Conservation (phyloP, 2,797 vertebrate species). For the Eulemur coronatus region DNA sequence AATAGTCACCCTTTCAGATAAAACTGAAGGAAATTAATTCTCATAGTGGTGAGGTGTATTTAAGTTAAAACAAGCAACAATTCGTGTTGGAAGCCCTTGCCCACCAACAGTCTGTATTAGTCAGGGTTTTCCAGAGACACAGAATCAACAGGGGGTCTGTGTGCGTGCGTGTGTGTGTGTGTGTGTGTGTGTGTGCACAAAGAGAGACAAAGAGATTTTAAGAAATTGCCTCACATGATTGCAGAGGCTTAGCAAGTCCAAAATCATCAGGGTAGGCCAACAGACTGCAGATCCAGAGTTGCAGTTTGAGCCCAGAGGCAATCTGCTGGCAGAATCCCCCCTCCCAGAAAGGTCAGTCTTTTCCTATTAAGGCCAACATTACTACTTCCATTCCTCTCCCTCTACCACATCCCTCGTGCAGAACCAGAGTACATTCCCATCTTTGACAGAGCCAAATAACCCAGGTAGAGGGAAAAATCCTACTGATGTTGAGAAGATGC, state of each 20-base stretch:
- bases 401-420: neutral
- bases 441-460: neutral
- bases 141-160: neutral
- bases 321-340: neutral
- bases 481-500: neutral
- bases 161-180: too few species aligned
- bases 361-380: neutral
- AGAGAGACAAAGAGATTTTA: neutral
- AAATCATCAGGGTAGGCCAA: neutral
- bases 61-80: neutral
- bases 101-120: neutral
- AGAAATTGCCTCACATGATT: neutral
- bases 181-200: accelerated
- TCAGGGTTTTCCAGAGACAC: neutral
- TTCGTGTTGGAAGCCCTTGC: neutral
- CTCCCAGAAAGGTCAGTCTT: neutral
- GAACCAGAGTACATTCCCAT: neutral
- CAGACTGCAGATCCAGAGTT: neutral
- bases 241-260: neutral
- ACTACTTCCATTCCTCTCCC: neutral
- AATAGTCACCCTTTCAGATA: neutral
- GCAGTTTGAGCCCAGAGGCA: neutral
- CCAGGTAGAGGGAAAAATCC: neutral
- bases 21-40: neutral
- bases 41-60: neutral